Conservation (phyloP, 2,888 invertebrate species). For the Endomychus coccineus region DNA sequence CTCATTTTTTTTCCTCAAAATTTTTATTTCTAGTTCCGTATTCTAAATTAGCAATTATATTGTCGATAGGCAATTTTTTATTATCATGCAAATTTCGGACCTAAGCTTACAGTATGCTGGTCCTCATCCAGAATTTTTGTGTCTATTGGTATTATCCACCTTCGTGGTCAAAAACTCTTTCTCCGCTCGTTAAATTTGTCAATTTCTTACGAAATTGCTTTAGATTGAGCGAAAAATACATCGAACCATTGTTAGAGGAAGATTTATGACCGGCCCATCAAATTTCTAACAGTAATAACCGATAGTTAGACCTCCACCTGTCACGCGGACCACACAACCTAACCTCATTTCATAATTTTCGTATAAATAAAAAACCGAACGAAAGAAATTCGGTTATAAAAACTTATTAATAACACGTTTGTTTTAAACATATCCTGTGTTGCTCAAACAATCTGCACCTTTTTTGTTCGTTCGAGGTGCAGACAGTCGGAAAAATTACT, state of each 20-base stretch:
- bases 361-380: conserved; percentile 11
- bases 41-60: no score
- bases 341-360: conserved; percentile 16
- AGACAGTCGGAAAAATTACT: conserved; percentile 21
- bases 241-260: conserved; percentile 17
- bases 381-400: conserved; percentile 28
- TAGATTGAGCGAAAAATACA: conserved; percentile 9
- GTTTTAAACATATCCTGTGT: conserved; percentile 16
- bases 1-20: no score
- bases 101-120: no score
- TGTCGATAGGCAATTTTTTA: no score
- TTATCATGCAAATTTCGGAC: no score
- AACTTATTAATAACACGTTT: conserved; percentile 26
- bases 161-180: no score
- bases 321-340: conserved; percentile 20
- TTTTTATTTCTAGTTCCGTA: no score
- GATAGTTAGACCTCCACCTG: conserved; percentile 19
- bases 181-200: no score
- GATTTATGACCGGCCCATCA: conserved; percentile 27
- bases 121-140: no score
- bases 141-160: no score
- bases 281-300: conserved; percentile 22
- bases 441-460: conserved; percentile 12
- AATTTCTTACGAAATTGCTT: no score
- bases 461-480: conserved; percentile 19